Evolutionary conservation across 2,113 vertebrate genomes (phyloP).

Genomic region (Phodopus roborovskii): DNA sequence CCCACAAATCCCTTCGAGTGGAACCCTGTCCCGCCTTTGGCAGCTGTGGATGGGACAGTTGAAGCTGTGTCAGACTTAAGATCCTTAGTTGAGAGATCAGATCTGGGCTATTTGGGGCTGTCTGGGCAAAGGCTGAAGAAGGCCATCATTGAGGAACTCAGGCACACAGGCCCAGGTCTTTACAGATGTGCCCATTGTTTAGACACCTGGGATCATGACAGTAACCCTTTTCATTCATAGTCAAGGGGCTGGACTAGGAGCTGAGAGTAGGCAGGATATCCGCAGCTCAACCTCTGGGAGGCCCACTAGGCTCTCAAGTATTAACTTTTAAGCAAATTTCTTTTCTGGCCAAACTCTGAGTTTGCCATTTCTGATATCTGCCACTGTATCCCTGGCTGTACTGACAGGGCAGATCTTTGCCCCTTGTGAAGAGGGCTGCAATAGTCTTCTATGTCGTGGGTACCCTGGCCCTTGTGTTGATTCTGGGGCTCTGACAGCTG

Average conservation of each 20-base stretch:
- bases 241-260: neutral
- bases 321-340: constrained; percentile 33
- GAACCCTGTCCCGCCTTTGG: neutral
- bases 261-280: neutral
- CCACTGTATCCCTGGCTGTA: neutral
- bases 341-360: constrained; percentile 51
- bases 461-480: neutral
- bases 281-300: neutral
- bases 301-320: neutral
- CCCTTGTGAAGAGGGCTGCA: constrained; percentile 25
- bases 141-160: neutral
- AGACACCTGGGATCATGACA: neutral
- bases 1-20: constrained; percentile 24
- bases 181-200: neutral
- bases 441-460: neutral
- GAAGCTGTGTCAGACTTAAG: neutral
- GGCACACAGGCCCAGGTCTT: constrained; percentile 14
- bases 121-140: constrained; percentile 37
- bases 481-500: neutral
- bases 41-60: neutral
- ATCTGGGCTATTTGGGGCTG: neutral
- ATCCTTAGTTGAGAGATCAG: constrained; percentile 23
- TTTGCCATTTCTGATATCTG: constrained; percentile 53
- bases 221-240: neutral
- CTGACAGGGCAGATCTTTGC: neutral